phyloP scores from a whole-genome alignment of 2,113 vertebrate genomes.

The Leuciscus idus region DNA sequence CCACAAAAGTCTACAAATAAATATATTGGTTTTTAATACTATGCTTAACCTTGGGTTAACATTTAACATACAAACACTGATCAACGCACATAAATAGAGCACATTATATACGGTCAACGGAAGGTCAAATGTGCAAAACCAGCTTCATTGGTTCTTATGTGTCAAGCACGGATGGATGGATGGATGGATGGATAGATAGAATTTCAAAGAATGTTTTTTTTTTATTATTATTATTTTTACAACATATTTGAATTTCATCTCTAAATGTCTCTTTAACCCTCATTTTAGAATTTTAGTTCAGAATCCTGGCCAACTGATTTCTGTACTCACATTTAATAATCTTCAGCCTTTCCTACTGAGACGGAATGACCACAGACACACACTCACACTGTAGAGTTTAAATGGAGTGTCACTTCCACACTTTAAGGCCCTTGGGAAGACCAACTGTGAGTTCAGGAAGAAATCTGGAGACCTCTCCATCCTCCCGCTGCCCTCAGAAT shows the following conservation, averaged over 20 bases:
- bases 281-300: background rate
- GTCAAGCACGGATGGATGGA: too few relatives aligned
- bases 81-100: too few relatives aligned
- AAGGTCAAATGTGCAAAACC: background rate
- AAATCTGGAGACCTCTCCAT: slow-evolving; percentile 5
- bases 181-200: too few relatives aligned
- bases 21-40: background rate
- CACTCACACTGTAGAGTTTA: slow-evolving; percentile 10
- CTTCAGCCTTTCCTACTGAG: background rate
- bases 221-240: background rate
- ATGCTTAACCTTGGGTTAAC: background rate
- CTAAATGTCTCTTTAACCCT: background rate
- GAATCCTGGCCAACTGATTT: background rate
- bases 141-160: background rate
- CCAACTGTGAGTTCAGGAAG: slow-evolving; percentile 44
- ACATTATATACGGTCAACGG: background rate
- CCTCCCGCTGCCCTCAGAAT: background rate
- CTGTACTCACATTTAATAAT: background rate
- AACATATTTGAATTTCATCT: background rate
- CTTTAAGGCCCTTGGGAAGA: slow-evolving; percentile 32
- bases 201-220: too few relatives aligned
- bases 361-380: slow-evolving; percentile 24
- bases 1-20: background rate
- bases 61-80: background rate
- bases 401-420: slow-evolving; percentile 35